Percentiles rank a stretch among this genome's conserved stretches.
phyloP scores from a whole-genome alignment of 2,113 vertebrate species.

The Leptodactylus fuscus region DNA sequence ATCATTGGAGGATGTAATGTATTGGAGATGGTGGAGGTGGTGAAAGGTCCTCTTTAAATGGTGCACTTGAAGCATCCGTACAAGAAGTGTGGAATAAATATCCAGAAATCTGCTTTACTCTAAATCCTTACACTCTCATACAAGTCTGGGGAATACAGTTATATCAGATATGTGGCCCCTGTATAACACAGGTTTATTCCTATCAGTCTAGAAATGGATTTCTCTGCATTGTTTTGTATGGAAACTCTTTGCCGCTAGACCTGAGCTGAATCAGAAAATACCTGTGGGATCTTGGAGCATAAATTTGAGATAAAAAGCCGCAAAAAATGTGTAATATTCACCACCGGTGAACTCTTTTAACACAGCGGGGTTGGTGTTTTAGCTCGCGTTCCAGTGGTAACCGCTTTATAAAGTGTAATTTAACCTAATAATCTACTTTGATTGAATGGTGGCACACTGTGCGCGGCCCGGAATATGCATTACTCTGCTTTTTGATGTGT shows the following conservation, averaged over 20 bases:
- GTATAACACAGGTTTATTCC: too few relatives aligned
- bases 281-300: constrained; percentile 21
- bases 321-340: constrained; percentile 39
- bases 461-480: constrained; percentile 38
- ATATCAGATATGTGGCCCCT: not conserved
- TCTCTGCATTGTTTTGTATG: not conserved
- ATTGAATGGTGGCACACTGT: constrained; percentile 52
- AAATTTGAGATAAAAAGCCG: constrained; percentile 26
- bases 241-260: not conserved
- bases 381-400: constrained; percentile 35
- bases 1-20: too few relatives aligned
- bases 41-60: too few relatives aligned
- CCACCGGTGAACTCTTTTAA: constrained; percentile 45
- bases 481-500: constrained; percentile 43
- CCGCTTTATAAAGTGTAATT: constrained; percentile 56
- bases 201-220: not conserved
- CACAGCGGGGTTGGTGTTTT: constrained; percentile 51
- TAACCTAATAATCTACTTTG: constrained; percentile 59
- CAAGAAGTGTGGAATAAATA: not conserved
- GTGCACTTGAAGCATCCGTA: not conserved
- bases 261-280: not conserved
- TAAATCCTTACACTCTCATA: too few relatives aligned
- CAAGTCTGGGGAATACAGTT: not conserved
- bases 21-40: too few relatives aligned
- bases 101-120: too few relatives aligned